These are phyloP conservation scores for Hafferia zeledoni DNA, from an alignment of 2,797 vertebrate genomes.

Conservation along the genomic window DNA sequence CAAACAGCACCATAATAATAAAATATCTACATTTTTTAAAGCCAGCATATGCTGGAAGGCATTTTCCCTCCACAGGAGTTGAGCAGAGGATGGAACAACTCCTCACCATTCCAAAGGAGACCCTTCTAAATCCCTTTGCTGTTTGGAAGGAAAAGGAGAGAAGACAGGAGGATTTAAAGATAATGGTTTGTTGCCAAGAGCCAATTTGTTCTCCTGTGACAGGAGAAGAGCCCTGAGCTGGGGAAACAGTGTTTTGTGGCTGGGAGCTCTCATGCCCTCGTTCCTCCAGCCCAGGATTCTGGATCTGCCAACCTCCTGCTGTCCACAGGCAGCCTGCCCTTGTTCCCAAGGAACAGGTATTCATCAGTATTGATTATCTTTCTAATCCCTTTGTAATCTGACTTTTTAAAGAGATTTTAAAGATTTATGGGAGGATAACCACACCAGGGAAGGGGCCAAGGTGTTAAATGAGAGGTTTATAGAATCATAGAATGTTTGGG, in stretches of 20 bases:
- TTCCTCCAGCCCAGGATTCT: rapidly evolving
- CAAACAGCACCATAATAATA: neutral
- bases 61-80: neutral
- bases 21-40: neutral
- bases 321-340: neutral
- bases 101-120: neutral
- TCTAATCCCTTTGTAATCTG: neutral
- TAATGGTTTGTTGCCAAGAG: neutral
- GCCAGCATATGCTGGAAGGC: neutral
- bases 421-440: neutral
- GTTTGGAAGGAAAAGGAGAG: neutral
- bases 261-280: neutral
- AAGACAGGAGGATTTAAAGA: neutral
- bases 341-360: neutral
- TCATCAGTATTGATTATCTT: neutral
- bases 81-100: neutral
- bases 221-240: neutral
- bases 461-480: neutral
- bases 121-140: neutral
- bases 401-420: neutral
- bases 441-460: neutral
- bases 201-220: neutral
- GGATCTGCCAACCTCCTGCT: neutral
- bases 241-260: neutral
- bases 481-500: neutral